Conservation (phyloP, 2,797 vertebrate genomes). For the Aphelocoma californica region DNA sequence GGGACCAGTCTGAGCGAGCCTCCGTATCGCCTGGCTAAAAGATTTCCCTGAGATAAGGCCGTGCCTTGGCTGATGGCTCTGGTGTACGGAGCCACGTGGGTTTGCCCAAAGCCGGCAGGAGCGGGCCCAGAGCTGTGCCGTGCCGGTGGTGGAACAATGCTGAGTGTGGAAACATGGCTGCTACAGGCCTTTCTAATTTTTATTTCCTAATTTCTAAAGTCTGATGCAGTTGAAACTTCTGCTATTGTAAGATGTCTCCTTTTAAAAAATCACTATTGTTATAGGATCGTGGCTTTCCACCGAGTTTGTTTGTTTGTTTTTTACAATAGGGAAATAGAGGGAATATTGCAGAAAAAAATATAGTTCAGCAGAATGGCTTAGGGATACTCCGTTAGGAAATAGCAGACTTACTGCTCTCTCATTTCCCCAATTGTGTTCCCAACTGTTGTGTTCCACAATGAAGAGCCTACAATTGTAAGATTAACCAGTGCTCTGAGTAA, state of each 20-base stretch:
- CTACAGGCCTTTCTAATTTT: not conserved
- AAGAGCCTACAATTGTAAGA: not conserved
- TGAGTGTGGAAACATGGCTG: not conserved
- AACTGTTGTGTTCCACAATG: not conserved
- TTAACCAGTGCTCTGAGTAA: not conserved
- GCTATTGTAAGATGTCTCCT: not conserved
- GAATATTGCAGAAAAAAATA: not conserved
- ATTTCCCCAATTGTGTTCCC: not conserved
- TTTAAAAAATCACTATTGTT: not conserved
- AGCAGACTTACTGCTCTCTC: not conserved
- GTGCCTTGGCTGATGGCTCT: fast-evolving
- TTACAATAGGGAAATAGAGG: not conserved
- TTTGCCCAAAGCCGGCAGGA: not conserved
- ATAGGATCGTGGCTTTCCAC: not conserved
- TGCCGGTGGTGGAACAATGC: no score
- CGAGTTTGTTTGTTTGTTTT: not conserved
- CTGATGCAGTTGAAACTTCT: not conserved
- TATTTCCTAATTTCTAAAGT: no score
- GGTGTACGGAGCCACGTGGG: not conserved
- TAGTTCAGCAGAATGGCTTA: not conserved
- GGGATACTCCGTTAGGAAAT: not conserved
- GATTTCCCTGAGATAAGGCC: not conserved
- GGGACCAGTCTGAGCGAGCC: fast-evolving
- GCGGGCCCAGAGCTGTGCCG: not conserved
- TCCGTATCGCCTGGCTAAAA: fast-evolving